Evolutionary conservation across 2,113 vertebrate species (phyloP).

Genomic region (Myotis yumanensis): DNA sequence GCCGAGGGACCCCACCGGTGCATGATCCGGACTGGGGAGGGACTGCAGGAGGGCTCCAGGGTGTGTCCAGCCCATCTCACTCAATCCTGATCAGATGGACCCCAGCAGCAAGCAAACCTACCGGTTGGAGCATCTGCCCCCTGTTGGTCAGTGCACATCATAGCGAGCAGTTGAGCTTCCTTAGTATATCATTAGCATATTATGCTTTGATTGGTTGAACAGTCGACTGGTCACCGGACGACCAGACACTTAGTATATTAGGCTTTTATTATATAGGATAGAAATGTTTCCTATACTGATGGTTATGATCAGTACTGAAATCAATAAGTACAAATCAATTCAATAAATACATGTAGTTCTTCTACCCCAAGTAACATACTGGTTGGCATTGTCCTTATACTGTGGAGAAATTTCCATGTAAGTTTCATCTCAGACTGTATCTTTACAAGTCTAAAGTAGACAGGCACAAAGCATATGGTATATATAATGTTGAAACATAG

Average conservation of each 20-base stretch:
- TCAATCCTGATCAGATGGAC: too few relatives aligned
- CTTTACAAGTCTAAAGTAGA: neutral
- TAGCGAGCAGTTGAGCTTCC: too few relatives aligned
- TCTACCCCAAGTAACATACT: neutral
- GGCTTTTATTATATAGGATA: neutral
- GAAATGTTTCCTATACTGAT: neutral
- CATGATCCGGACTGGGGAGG: too few relatives aligned
- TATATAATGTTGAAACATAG: neutral
- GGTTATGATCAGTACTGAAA: neutral
- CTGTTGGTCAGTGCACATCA: too few relatives aligned
- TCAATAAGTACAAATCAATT: neutral
- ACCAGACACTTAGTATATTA: too few relatives aligned
- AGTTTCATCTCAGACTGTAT: neutral
- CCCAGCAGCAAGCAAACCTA: too few relatives aligned
- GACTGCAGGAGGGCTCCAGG: too few relatives aligned
- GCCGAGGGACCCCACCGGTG: too few relatives aligned
- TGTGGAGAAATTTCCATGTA: neutral
- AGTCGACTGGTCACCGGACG: fast-evolving
- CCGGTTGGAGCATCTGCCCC: too few relatives aligned
- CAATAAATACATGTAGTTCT: neutral
- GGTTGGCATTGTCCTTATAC: neutral
- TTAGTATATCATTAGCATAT: too few relatives aligned
- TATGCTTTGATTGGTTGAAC: too few relatives aligned
- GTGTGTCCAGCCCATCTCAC: too few relatives aligned
- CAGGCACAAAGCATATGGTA: neutral